Base-by-base conservation (phyloP, 2,113 vertebrate species). In the Grammomys dolichurus region DNA sequence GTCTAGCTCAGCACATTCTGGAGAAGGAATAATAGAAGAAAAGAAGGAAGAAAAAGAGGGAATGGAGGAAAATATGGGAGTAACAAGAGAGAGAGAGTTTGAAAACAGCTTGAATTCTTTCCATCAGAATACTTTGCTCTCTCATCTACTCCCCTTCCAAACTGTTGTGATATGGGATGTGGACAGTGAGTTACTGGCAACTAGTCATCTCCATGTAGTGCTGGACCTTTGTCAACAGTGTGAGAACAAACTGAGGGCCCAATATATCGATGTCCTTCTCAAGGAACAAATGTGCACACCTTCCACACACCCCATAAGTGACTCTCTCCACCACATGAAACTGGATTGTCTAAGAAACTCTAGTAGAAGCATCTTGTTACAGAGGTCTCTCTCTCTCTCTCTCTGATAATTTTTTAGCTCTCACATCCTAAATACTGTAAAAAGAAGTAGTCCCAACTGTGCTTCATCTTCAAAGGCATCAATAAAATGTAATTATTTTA, bases 121-220 rank as follows among this genome's bases (percentile, higher is more conserved):
- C 78, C 14, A 65, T 46, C 70, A 89, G 85, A 73, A 92, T 40
- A 8, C 58, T 43, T 3, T 2, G 12, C 22, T 17, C 54, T 58
- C 81, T 43, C 81, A 56, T 56, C 51, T 7, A 17, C 24, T 67
- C n/a, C 26, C 7, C 12, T 77, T 85, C 5, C 20, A 24, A 82
- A 5, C 12, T 31, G 4, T 36, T 46, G 5, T 63, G 73, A 40
- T 13, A 22, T 0, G 22, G 22, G 76, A 54, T 14, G 22, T 31
- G 14, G 33, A 40, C 5, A 69, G 89, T 51, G 46, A 28, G 89
- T 69, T 36, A 48, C 43, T 54, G 75, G 0, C 6, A 77, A 8
- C 22, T 56, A 10, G 31, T 6, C 7, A 56, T 20, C 31, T 69
- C 46, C 12, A 65, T 4, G 22, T 26, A 48, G 51, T 36, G 4